phyloP scores from a whole-genome alignment of 2,113 vertebrate species.

The Phoxinus phoxinus region DNA sequence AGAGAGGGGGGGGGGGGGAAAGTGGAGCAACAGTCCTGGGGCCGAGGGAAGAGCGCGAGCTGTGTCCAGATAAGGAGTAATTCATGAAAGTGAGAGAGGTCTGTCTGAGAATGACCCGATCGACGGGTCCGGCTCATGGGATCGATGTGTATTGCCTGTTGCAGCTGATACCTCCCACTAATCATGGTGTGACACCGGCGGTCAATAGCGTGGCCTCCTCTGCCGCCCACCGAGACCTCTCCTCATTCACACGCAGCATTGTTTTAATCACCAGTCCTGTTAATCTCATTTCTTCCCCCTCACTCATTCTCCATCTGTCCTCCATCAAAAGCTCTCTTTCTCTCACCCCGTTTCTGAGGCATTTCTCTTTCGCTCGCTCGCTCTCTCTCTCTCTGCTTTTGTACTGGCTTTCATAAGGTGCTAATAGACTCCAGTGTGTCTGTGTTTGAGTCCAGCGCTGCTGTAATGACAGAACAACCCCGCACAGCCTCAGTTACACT shows the following conservation, averaged over 20 bases:
- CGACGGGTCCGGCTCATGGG: constrained; percentile 66
- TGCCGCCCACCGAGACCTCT: constrained; percentile 24
- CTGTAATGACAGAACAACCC: constrained; percentile 21
- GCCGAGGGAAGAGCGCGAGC: constrained; percentile 51
- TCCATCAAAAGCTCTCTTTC: constrained; percentile 18
- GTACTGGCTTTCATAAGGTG: constrained; percentile 32
- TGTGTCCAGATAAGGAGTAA: constrained; percentile 76
- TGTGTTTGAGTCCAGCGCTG: not conserved
- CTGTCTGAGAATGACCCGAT: constrained; percentile 67
- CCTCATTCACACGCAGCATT: constrained; percentile 31
- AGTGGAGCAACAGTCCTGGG: constrained; percentile 30
- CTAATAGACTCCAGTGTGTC: not conserved
- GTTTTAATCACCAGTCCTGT: constrained; percentile 59
- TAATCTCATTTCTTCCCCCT: constrained; percentile 60
- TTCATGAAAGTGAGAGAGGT: constrained; percentile 67
- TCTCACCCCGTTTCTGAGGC: constrained; percentile 4
- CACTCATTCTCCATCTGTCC: constrained; percentile 55
- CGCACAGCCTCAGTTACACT: constrained; percentile 62
- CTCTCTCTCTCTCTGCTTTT: constrained; percentile 5
- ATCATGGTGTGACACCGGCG: constrained; percentile 70
- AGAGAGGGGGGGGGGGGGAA: not conserved
- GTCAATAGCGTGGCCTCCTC: constrained; percentile 65
- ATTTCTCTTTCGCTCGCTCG: not conserved
- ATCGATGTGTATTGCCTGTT: constrained; percentile 69
- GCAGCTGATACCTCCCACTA: constrained; percentile 74